phyloP scores from a whole-genome alignment of 2,113 vertebrate genomes.

The Rhinoptilus africanus region DNA sequence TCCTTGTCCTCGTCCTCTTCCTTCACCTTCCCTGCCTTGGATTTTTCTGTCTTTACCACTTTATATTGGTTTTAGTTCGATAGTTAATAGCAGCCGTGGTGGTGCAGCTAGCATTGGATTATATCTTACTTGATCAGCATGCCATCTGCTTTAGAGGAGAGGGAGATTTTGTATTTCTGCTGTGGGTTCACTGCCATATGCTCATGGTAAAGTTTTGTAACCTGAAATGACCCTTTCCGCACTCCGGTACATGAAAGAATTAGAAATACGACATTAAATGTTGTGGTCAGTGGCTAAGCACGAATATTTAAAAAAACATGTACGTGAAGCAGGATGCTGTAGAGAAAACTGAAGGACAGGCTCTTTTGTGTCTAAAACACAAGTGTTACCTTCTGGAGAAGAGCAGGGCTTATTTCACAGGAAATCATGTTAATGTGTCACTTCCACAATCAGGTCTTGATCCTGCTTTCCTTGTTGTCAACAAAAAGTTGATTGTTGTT shows the following conservation, averaged over 20 bases:
- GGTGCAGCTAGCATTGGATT: background rate
- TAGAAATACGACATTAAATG: background rate
- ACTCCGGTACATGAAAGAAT: background rate
- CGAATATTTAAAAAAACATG: background rate
- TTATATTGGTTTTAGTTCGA: background rate
- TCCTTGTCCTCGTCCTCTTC: background rate
- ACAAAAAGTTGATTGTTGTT: background rate
- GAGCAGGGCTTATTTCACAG: background rate
- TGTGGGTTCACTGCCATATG: slow-evolving; percentile 7
- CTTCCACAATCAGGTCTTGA: background rate
- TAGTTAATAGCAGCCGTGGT: background rate
- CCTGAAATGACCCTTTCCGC: background rate
- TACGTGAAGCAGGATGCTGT: background rate
- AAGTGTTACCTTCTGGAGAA: background rate
- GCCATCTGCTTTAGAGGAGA: slow-evolving; percentile 23
- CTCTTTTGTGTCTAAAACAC: background rate
- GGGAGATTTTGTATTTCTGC: background rate
- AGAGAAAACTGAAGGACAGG: background rate
- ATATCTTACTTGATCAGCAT: background rate
- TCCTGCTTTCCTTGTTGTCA: background rate
- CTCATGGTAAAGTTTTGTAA: fast-evolving
- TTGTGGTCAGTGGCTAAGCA: background rate
- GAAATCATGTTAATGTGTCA: background rate
- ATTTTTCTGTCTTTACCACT: background rate
- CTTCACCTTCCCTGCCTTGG: background rate